phyloP scores from a whole-genome alignment of 2,797 vertebrate genomes.

The Taenioides sp. region DNA sequence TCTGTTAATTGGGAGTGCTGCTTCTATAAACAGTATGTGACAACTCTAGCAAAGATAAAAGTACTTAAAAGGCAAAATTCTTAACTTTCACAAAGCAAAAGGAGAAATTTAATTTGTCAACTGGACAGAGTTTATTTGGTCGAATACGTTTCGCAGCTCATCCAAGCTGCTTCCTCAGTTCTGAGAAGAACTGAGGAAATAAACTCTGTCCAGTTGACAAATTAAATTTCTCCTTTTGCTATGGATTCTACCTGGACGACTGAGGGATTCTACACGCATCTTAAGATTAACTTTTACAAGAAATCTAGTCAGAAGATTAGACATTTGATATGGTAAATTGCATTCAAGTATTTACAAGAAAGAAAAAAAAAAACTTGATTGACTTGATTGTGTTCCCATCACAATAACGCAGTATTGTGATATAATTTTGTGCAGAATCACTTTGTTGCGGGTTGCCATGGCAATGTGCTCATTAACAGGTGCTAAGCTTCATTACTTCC shows the following conservation, averaged over 20 bases:
- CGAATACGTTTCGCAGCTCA: too few species aligned
- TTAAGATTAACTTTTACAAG: too few species aligned
- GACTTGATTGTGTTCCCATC: neutral
- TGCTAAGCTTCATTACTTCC: conserved; percentile 65
- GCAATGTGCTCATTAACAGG: conserved; percentile 65
- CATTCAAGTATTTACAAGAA: neutral
- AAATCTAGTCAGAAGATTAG: neutral
- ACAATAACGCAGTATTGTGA: conserved; percentile 10
- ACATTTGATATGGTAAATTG: neutral
- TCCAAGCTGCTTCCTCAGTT: too few species aligned
- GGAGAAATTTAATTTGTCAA: too few species aligned
- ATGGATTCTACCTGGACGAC: too few species aligned
- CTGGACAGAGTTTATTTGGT: too few species aligned
- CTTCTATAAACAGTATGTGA: neutral
- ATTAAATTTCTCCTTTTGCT: too few species aligned
- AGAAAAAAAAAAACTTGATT: neutral
- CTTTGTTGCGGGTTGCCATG: conserved; percentile 36
- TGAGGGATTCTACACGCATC: too few species aligned
- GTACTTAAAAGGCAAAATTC: neutral
- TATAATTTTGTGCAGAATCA: conserved; percentile 18
- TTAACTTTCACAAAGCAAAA: too few species aligned
- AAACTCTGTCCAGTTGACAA: too few species aligned
- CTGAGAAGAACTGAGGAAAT: too few species aligned
- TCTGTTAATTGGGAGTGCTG: neutral
- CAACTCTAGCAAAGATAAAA: neutral